These are phyloP conservation scores for Muscicapa comitata DNA, from an alignment of 2,797 vertebrate species.

Conservation along the genomic window DNA sequence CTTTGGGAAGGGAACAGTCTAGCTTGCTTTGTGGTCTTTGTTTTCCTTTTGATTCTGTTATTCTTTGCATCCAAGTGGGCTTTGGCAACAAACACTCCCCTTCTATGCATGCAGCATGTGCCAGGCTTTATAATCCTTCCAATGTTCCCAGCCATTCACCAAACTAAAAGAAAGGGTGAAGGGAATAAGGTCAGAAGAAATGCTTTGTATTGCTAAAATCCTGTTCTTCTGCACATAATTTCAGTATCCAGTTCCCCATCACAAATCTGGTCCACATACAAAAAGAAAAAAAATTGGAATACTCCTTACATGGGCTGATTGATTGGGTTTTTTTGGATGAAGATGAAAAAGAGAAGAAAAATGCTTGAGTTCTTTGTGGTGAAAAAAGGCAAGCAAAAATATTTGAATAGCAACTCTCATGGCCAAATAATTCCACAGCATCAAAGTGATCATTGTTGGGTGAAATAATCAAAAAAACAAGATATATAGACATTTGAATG, in stretches of 20 bases:
- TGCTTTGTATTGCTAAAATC: not conserved
- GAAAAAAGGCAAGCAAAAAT: not conserved
- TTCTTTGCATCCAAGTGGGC: not conserved
- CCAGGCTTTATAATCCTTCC: not conserved
- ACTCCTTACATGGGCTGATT: not conserved
- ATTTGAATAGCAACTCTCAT: not conserved
- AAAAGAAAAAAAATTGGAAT: not conserved
- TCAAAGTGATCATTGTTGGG: not conserved
- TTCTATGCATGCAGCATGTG: not conserved
- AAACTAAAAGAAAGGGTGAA: not conserved
- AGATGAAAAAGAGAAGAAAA: not conserved
- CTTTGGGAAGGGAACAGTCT: not conserved
- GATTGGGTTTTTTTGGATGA: not conserved
- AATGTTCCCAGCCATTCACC: not conserved
- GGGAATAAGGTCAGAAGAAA: not conserved
- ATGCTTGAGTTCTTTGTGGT: not conserved
- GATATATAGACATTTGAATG: not conserved
- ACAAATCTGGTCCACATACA: not conserved
- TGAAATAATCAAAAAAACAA: not conserved
- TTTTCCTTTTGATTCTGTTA: not conserved
- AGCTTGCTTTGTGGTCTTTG: not conserved
- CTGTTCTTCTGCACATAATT: not conserved
- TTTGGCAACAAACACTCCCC: not conserved
- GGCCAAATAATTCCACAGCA: not conserved
- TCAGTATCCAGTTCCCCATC: not conserved